Evolutionary conservation across 2,113 vertebrate species (phyloP).

Genomic region (Pandion haliaetus): DNA sequence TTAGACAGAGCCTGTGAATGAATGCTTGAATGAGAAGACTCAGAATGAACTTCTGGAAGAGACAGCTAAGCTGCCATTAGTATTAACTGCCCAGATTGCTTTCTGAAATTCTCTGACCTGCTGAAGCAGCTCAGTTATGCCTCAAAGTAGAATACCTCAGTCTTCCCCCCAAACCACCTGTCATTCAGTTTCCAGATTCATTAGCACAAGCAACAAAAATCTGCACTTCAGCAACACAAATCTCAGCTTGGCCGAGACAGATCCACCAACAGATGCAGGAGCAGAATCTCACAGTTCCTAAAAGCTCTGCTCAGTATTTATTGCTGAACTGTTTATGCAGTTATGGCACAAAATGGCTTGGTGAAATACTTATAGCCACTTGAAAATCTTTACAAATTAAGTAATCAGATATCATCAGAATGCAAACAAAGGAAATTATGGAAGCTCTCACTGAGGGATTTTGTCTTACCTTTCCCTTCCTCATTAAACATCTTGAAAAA

Average conservation of each 20-base stretch:
- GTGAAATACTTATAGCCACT: background rate
- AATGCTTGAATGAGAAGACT: background rate
- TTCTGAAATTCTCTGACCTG: background rate
- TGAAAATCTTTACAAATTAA: conserved; percentile 21
- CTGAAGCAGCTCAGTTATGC: background rate
- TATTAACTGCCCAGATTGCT: background rate
- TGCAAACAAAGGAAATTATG: conserved; percentile 4
- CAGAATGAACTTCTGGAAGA: background rate
- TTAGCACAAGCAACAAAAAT: background rate
- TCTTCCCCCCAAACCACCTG: background rate
- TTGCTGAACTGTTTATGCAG: background rate
- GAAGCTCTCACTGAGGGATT: background rate
- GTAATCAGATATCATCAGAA: conserved; percentile 38
- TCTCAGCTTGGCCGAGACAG: background rate
- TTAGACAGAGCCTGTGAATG: background rate
- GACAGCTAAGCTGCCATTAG: background rate
- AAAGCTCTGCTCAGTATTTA: background rate
- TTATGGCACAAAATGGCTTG: background rate
- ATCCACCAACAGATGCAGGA: background rate
- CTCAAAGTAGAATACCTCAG: background rate
- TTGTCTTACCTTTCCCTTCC: background rate
- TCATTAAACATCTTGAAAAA: conserved; percentile 21
- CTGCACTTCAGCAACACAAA: background rate
- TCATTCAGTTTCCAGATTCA: background rate
- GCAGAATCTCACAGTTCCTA: background rate